Evolutionary conservation across 2,113 vertebrate genomes (phyloP), one percentile per base, ranked within the genome.

Genomic region (Proterorhinus semilunaris): DNA sequence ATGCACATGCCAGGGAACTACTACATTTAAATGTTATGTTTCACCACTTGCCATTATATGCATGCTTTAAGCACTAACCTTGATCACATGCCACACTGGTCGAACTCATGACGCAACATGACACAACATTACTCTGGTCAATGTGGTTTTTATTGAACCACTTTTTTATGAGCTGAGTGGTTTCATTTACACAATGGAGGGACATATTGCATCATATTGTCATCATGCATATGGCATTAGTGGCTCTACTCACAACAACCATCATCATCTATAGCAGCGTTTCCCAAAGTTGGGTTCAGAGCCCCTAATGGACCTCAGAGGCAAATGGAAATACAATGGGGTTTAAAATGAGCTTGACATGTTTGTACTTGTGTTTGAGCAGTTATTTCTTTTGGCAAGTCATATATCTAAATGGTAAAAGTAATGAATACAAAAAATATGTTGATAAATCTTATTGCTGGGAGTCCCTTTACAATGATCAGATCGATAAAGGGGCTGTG

Each of bases 21-120:
- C 53, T 21, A 11, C 17, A 53, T 55, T 55, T 55, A 55, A 27
- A 55, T 55, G 5, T 55, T 55, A 55, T 55, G 53, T 27, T 27
- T 55, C 53, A 10, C 17, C 9, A 27, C 17, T 55, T 21, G 17
- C 52, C 17, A 53, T 17, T 53, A 53, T 55, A 11, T 5, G 27
- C 53, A 55, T 55, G 53, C 27, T 55, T 55, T 55, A 27, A 27
- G 53, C 53, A 11, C 52, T 55, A 17, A 55, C 53, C 53, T 55
- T 55, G 53, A 10, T 55, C 53, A 55, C 53, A 55, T 55, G 53
- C 17, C 17, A 55, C 27, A 16, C 10, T 6, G 27, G 4, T 53
- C 27, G 27, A 55, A 55, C 53, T 55, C 53, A 55, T 55, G 53
- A 55, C 53, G 53, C 53, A 55, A 55, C 53, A 27, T 55, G 53